phyloP scores from a whole-genome alignment of 2,888 invertebrate species.

The Caenorhabditis sp. region DNA sequence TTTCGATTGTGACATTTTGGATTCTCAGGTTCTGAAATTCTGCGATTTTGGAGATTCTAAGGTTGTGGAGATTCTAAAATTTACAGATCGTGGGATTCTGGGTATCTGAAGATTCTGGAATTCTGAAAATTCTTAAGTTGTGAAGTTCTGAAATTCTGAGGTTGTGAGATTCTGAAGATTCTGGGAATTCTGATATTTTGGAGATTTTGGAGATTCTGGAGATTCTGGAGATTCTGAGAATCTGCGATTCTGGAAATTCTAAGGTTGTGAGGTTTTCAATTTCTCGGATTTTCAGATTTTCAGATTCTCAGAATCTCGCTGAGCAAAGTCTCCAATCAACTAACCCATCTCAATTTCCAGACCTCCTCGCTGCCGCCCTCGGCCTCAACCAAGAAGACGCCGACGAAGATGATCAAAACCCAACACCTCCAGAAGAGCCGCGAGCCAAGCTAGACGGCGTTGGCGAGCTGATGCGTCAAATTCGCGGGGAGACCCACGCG shows the following conservation, averaged over 20 bases:
- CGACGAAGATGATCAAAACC: neutral
- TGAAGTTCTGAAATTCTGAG: neutral
- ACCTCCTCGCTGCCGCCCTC: neutral
- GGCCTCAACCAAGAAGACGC: neutral
- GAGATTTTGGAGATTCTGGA: neutral
- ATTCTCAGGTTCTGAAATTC: too few species aligned
- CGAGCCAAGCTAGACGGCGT: conserved; percentile 44
- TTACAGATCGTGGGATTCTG: neutral
- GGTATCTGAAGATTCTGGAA: neutral
- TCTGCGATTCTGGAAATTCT: neutral
- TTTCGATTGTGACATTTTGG: too few species aligned
- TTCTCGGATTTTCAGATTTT: neutral
- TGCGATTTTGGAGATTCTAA: too few species aligned
- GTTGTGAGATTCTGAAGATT: neutral
- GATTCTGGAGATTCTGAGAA: neutral
- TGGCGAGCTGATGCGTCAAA: conserved; percentile 29
- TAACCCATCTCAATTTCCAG: neutral
- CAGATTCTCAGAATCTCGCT: neutral
- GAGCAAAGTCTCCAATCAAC: neutral
- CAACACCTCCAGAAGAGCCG: conserved; percentile 13
- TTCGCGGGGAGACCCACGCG: conserved; percentile 26
- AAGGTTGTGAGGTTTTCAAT: neutral
- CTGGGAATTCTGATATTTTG: neutral
- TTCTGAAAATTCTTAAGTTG: neutral
- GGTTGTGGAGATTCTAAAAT: too few species aligned